phyloP scores from a whole-genome alignment of 2,888 invertebrate species.

The Apantesis nais region DNA sequence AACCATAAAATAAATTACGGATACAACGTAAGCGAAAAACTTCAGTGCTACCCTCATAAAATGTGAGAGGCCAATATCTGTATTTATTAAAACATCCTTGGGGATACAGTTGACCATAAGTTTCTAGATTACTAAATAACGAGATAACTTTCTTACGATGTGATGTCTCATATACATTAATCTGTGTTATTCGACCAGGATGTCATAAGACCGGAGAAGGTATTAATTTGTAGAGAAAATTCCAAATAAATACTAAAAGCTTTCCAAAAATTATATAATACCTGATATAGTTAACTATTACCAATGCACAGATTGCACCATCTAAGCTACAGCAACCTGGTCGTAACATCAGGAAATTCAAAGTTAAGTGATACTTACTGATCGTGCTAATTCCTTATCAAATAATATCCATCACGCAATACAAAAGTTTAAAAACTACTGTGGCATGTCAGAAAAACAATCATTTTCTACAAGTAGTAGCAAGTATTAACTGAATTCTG shows the following conservation, averaged over 20 bases:
- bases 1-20: slow-evolving; percentile 42
- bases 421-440: no score
- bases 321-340: no score
- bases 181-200: slow-evolving; percentile 44
- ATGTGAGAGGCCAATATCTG: slow-evolving; percentile 63
- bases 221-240: neutral
- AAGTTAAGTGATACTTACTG: no score
- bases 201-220: slow-evolving; percentile 34
- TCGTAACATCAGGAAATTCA: no score
- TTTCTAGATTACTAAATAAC: slow-evolving; percentile 73
- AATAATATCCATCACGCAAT: no score
- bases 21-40: slow-evolving; percentile 49
- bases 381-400: no score
- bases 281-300: no score
- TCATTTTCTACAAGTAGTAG: no score
- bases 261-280: no score
- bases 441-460: no score
- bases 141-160: slow-evolving; percentile 77
- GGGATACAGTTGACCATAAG: slow-evolving; percentile 54
- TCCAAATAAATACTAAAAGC: neutral
- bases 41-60: slow-evolving; percentile 57
- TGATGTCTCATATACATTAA: slow-evolving; percentile 61
- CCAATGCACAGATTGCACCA: no score
- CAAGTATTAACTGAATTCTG: no score
- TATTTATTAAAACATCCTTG: slow-evolving; percentile 65